These are phyloP conservation scores for Scrobipalpa costella DNA, from an alignment of 2,888 invertebrate species.

Conservation along the genomic window DNA sequence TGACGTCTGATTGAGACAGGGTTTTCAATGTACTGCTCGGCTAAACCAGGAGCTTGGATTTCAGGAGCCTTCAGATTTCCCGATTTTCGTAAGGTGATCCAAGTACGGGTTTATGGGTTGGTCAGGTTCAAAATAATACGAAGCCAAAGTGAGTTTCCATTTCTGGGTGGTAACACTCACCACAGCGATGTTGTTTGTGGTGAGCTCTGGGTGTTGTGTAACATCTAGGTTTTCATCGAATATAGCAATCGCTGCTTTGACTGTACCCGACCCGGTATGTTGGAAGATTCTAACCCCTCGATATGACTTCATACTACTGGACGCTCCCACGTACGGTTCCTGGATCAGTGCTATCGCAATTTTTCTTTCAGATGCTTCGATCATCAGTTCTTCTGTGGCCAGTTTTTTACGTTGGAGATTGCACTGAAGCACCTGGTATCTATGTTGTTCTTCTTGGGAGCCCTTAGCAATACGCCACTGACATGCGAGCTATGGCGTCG, in stretches of 20 bases:
- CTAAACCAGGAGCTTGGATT: too few species aligned
- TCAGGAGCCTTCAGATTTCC: too few species aligned
- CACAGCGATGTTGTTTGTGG: conserved; percentile 18
- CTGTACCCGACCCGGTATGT: background rate
- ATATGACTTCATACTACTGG: background rate
- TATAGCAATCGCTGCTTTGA: conserved; percentile 11
- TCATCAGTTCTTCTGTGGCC: conserved; percentile 16
- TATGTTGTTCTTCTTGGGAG: too few species aligned
- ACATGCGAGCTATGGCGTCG: too few species aligned
- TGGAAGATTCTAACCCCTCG: background rate
- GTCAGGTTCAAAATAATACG: conserved; percentile 6
- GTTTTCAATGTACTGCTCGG: too few species aligned
- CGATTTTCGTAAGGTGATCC: background rate
- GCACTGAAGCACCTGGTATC: too few species aligned
- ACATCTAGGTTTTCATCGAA: background rate
- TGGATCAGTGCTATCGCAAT: conserved; percentile 28
- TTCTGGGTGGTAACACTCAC: conserved; percentile 5
- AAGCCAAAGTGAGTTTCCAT: conserved; percentile 8
- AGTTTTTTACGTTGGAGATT: too few species aligned
- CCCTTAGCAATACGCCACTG: too few species aligned
- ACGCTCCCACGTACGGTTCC: conserved; percentile 22
- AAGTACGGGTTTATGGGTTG: background rate
- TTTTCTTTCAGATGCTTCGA: conserved; percentile 12
- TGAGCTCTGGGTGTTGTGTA: conserved; percentile 4
- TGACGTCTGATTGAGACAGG: too few species aligned